Evolutionary conservation across 2,797 vertebrate genomes (phyloP), one percentile per base, ranked within the genome.

Genomic region (Sciaenops ocellatus): DNA sequence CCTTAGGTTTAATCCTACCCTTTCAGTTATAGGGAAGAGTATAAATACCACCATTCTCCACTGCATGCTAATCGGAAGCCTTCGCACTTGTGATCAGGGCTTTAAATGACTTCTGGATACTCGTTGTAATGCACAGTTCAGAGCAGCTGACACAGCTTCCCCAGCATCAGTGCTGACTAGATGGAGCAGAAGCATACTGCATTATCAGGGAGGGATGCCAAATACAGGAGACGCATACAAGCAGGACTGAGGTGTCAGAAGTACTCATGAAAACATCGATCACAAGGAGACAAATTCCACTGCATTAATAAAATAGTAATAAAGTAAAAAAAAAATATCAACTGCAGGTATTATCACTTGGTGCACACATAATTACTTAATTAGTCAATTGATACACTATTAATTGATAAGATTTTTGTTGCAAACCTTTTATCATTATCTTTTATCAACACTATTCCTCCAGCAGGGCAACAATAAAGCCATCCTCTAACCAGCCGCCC

Each of bases 141-240:
- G 73, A 82, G 75, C 63, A 86, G 92, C 90, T 91, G 90, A 92
- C 80, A 73, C 84, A 84, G 87, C 88, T 80, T 71, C 48, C 59
- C 70, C 46, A 6, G 62, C 57, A 78, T 87, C 78, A 79, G 67
- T 24, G 67, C 80, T 78, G 82, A 83, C 77, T 76, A 71, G 83
- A 82, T 87, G 84, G 71, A 74, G 71, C 48, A 73, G 62, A 74
- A 44, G 74, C 69, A 79, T 76, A 72, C 83, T 86, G 89, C 89
- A 87, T 87, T 87, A 85, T 87, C 72, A 85, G 78, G 73, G 74
- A 88, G 42, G 24, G 62, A 78, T 77, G 84, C 70, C 85, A 93
- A 90, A 86, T 82, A 73, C 83, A 78, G 59, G 54, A 89, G 80
- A 82, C n/a, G 75, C 85, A 90, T 66, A 85, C 74, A 73, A 80